phyloP scores from a whole-genome alignment of 2,888 invertebrate species.

The Hipparchia semele region DNA sequence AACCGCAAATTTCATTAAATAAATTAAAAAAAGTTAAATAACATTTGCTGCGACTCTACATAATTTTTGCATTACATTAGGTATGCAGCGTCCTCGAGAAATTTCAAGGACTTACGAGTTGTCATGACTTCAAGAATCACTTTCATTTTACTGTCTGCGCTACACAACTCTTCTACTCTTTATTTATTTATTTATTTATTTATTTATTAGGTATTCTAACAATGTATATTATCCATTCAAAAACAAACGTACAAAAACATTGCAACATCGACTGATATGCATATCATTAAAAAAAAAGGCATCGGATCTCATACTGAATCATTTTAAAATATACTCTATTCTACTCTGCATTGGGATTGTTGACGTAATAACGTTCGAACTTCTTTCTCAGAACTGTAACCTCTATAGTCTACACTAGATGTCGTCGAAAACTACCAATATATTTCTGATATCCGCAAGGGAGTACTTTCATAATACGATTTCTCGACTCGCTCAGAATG shows the following conservation, averaged over 20 bases:
- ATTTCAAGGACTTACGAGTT: conserved; percentile 48
- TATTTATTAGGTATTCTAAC: not conserved
- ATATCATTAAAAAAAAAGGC: too few species aligned
- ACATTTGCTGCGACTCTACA: conserved; percentile 46
- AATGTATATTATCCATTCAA: too few species aligned
- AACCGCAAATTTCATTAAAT: conserved; percentile 46
- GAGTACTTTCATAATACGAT: conserved; percentile 69
- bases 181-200: not conserved
- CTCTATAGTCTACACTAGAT: conserved; percentile 41
- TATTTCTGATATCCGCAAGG: conserved; percentile 52
- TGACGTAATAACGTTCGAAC: not conserved
- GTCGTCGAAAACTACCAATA: conserved; percentile 48
- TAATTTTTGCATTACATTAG: conserved; percentile 50
- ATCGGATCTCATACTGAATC: not conserved
- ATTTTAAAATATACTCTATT: not conserved
- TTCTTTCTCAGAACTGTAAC: conserved; percentile 34
- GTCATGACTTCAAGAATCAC: conserved; percentile 48
- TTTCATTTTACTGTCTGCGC: conserved; percentile 46
- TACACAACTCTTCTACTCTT: conserved; percentile 17
- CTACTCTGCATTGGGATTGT: not conserved
- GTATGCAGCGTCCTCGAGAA: conserved; percentile 55
- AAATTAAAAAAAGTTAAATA: conserved; percentile 57
- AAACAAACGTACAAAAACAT: too few species aligned
- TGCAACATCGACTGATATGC: too few species aligned
- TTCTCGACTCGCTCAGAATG: conserved; percentile 67